Evolutionary conservation across 1,140 invertebrate species (phyloP).

Genomic region (Holcopasites calliopsidis): DNA sequence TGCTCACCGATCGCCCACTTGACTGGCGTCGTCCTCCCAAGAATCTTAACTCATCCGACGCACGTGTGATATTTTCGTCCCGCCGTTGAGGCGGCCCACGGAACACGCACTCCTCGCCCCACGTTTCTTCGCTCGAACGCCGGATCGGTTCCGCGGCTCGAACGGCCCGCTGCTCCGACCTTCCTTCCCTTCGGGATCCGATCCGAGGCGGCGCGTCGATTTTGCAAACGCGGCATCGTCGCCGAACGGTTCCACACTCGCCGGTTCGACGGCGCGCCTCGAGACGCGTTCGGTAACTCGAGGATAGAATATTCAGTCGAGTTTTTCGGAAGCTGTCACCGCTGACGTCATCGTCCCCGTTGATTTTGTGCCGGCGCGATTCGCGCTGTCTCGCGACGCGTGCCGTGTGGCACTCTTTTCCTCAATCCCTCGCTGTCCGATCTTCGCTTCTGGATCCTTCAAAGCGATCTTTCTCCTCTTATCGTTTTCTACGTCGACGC

Average conservation of each 20-base stretch:
- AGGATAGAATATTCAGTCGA: neutral
- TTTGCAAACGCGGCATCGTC: neutral
- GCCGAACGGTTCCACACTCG: neutral
- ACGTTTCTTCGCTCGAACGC: constrained; percentile 28
- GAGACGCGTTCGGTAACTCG: constrained; percentile 11
- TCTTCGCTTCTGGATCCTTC: neutral
- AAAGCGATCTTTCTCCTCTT: constrained; percentile 32
- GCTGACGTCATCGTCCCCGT: neutral
- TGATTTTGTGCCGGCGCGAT: neutral
- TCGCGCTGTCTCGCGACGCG: neutral
- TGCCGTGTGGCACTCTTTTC: neutral
- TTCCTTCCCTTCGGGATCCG: neutral
- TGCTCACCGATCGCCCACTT: constrained; percentile 50
- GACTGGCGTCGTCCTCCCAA: constrained; percentile 46
- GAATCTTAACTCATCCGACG: constrained; percentile 51
- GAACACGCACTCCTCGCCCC: constrained; percentile 57
- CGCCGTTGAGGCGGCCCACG: constrained; percentile 49
- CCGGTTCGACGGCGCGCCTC: no score
- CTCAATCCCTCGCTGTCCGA: neutral
- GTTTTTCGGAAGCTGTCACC: constrained; percentile 6
- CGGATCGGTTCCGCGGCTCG: constrained; percentile 9
- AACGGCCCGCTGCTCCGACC: neutral
- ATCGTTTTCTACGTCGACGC: constrained; percentile 28
- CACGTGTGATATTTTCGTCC: constrained; percentile 65
- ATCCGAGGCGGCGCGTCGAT: neutral